A percentile compares a stretch with the other conserved stretches of the same genome.
Conservation (phyloP, 1,140 invertebrate species). For the Drosophila kepulauana region DNA sequence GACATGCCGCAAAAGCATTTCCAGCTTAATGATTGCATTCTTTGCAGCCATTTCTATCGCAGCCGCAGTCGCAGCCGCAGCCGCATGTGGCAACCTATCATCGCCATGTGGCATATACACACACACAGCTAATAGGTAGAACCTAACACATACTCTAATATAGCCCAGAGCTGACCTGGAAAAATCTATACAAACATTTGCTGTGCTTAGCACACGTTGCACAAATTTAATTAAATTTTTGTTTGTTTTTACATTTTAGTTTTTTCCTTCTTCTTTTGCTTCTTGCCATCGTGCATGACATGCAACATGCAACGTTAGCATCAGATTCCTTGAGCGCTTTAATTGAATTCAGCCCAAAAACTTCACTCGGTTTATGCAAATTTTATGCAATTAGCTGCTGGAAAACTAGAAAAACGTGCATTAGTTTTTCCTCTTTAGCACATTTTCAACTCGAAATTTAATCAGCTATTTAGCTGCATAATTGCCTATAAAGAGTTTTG, state of each 20-base stretch:
- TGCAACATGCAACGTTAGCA: conserved; percentile 70
- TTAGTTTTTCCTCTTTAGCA: conserved; percentile 12
- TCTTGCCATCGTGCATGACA: conserved; percentile 41
- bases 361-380: conserved; percentile 64
- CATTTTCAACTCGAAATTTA: conserved; percentile 5
- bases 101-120: conserved; percentile 28
- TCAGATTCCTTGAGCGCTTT: conserved; percentile 36
- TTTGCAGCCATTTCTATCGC: conserved; percentile 41
- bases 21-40: conserved; percentile 65
- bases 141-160: conserved; percentile 20
- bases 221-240: conserved; percentile 68
- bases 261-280: neutral
- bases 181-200: conserved; percentile 45
- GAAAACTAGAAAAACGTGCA: conserved; percentile 44
- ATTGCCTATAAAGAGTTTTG: neutral
- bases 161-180: conserved; percentile 53
- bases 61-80: conserved; percentile 1
- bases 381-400: conserved; percentile 60
- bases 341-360: conserved; percentile 48
- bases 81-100: conserved; percentile 54
- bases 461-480: conserved; percentile 17
- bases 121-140: neutral
- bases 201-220: conserved; percentile 23
- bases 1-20: conserved; percentile 73
- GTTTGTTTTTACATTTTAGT: conserved; percentile 1